Conservation (phyloP, 2,113 vertebrate species). For the Trematomus loennbergii region DNA sequence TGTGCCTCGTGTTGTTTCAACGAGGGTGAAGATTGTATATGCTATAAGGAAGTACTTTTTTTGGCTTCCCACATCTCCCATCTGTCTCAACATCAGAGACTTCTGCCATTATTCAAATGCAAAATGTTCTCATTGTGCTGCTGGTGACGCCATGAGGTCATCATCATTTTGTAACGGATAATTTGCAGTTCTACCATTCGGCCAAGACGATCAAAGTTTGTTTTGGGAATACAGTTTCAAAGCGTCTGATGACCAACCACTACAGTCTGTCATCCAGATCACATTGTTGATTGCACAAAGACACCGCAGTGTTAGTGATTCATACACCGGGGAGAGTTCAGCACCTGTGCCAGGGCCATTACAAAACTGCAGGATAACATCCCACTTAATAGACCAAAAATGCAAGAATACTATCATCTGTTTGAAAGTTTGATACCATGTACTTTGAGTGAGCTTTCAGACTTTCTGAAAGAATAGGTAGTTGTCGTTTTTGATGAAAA, state of each 20-base stretch:
- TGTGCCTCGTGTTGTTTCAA: background rate
- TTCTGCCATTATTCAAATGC: background rate
- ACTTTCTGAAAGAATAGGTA: constrained; percentile 13
- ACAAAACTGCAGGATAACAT: constrained; percentile 13
- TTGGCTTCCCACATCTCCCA: background rate
- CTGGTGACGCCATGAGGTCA: constrained; percentile 42
- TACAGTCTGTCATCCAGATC: constrained; percentile 33
- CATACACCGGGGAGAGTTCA: constrained; percentile 32
- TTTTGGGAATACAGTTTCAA: constrained; percentile 49
- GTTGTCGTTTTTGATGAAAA: constrained; percentile 35
- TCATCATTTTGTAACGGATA: constrained; percentile 28
- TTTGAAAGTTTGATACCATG: constrained; percentile 27
- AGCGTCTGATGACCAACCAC: constrained; percentile 42
- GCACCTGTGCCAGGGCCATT: constrained; percentile 32
- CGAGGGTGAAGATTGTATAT: background rate
- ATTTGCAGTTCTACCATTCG: constrained; percentile 50
- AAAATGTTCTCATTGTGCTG: constrained; percentile 17
- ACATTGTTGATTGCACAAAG: constrained; percentile 33
- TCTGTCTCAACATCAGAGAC: background rate
- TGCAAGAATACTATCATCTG: constrained; percentile 1
- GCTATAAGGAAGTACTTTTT: background rate
- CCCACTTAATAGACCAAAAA: constrained; percentile 19
- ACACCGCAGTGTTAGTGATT: constrained; percentile 48
- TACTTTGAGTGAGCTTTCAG: constrained; percentile 9
- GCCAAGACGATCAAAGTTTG: constrained; percentile 42